Base-by-base conservation (phyloP, 2,113 vertebrate genomes). In the Nesospiza acunhae region DNA sequence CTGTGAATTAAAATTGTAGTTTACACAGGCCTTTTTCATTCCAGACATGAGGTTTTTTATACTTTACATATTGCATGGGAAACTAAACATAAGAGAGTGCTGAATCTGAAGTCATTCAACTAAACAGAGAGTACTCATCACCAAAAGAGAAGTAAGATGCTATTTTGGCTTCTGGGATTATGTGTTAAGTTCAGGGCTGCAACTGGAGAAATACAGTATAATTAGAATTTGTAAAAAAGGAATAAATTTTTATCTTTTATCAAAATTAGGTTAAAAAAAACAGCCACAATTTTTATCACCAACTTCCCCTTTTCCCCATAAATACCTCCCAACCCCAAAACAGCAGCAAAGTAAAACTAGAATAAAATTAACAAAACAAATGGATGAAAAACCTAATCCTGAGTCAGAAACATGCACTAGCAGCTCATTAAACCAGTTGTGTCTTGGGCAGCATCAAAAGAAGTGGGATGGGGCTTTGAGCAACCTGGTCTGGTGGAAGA, bases 381-480 rank as follows among this genome's bases (percentile, higher is more conserved):
- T 9, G 9, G 10, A 42, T 60, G 9, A 24, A 74, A 46, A 33
- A 17, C 14, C 14, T 26, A 26, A 37, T 46, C 18, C 18, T 28
- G 37, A 46, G 27, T 53, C 55, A 77, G 8, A 26, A 52, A 33
- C 0, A 0, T 68, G 53, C 11, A 6, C 21, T 27, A 50, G 31
- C 9, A 50, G 9, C 11, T 50, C 30, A 22, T 15, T 37, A 27
- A 77, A 12, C 7, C 31, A 44, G 2, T 33, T 35, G 7, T 37
- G 26, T 22, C 37, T 33, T 59, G 35, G 31, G 11, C 52, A 37
- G 3, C 31, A 22, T 26, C 14, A 50, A 14, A 59, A 11, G 31
- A 26, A 41, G 9, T 0, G 0, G 26, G 9, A 42, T 22, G 17
- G 26, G 18, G 4, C 31, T 76, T 35, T 35, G 37, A 44, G 31